phyloP scores from a whole-genome alignment of 1,140 invertebrate genomes.

The Pseudomyrmex flavicornis region DNA sequence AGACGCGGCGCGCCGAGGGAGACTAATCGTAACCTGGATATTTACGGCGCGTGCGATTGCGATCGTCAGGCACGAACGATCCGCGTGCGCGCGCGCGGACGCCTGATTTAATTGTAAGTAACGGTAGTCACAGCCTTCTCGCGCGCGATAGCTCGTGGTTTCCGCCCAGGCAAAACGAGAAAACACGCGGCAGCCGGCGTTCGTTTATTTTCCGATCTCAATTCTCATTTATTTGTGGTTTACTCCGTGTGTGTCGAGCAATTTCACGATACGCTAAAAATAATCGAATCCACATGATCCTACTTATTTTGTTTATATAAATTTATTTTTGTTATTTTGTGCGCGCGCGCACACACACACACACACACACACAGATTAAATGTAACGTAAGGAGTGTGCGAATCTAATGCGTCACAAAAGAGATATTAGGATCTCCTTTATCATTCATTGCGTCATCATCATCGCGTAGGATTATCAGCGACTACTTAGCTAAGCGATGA shows the following conservation, averaged over 20 bases:
- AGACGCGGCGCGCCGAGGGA: constrained; percentile 10
- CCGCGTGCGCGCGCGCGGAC: not conserved
- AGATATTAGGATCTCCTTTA: no score
- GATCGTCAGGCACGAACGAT: constrained; percentile 51
- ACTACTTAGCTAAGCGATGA: not conserved
- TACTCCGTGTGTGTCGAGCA: not conserved
- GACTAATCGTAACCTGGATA: constrained; percentile 52
- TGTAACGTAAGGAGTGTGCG: no score
- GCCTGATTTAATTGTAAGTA: constrained; percentile 52
- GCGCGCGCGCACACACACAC: no score
- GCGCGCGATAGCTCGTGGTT: not conserved
- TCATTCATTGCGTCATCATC: not conserved
- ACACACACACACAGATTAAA: no score
- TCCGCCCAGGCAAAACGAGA: not conserved
- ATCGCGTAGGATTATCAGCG: not conserved
- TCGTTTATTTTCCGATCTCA: not conserved
- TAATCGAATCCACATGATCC: no score
- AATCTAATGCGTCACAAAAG: not conserved
- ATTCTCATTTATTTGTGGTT: constrained; percentile 21
- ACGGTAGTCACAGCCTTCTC: constrained; percentile 10
- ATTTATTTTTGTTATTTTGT: not conserved
- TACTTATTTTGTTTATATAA: no score
- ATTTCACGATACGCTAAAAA: not conserved
- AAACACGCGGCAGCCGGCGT: not conserved
- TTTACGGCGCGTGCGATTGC: constrained; percentile 54